A percentile compares a stretch with the other conserved stretches of the same genome.
phyloP scores from a whole-genome alignment of 2,113 vertebrate species.

The Notothenia rossii region DNA sequence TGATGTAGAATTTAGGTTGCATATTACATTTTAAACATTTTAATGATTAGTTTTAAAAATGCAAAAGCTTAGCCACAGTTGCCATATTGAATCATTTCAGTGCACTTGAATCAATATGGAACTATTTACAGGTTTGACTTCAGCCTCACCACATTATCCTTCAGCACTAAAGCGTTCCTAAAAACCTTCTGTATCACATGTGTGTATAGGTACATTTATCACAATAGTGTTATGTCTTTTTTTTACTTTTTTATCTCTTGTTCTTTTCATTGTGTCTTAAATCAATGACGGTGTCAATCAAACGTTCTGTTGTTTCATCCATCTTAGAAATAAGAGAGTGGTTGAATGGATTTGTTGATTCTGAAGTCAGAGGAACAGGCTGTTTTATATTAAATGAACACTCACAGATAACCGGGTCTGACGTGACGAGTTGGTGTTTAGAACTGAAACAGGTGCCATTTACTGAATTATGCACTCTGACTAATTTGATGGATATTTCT shows the following conservation, averaged over 20 bases:
- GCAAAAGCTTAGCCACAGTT: conserved; percentile 32
- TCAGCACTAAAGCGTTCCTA: conserved; percentile 8
- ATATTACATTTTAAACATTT: background rate
- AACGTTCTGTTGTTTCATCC: conserved; percentile 34
- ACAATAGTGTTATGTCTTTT: conserved; percentile 31
- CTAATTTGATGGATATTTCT: conserved; percentile 55
- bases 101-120: conserved; percentile 25
- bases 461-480: conserved; percentile 57
- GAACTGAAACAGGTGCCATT: conserved; percentile 51
- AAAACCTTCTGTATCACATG: conserved; percentile 3
- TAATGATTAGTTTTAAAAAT: conserved; percentile 35
- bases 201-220: conserved; percentile 32
- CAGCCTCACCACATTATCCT: conserved; percentile 19
- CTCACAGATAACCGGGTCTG: conserved; percentile 35
- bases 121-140: conserved; percentile 16
- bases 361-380: conserved; percentile 28
- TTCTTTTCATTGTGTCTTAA: conserved; percentile 52
- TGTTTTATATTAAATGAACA: conserved; percentile 41
- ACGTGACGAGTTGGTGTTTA: conserved; percentile 42
- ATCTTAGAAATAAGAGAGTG: conserved; percentile 17
- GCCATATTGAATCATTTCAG: conserved; percentile 18
- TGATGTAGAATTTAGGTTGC: conserved; percentile 13
- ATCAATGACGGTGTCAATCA: conserved; percentile 44
- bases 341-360: conserved; percentile 29
- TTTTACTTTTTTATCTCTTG: conserved; percentile 27